Base-by-base conservation (phyloP, 2,113 vertebrate species). In the Melanostigma gelatinosum region DNA sequence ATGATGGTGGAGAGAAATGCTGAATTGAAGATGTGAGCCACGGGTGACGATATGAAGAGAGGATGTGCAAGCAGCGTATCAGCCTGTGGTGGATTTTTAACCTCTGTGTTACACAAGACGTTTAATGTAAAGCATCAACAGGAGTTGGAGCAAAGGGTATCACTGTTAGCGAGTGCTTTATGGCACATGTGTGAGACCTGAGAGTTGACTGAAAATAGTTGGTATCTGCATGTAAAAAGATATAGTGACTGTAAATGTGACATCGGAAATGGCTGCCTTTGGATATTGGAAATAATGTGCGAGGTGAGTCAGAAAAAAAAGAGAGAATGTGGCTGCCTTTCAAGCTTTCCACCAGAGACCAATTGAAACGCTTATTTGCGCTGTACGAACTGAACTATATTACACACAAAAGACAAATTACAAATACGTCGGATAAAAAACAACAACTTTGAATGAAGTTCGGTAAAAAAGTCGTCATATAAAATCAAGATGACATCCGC, bases 1-100 rank as follows among this genome's bases (percentile, higher is more conserved):
- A 75, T 60, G 67, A 71, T 55, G 62, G 55, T 64, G 44, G 40
- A 60, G 60, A 75, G 42, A 85, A 80, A 76, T 79, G 34, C 72
- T 1, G n/a, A 40, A 52, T 32, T 71, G 58, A 44, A 61, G 12
- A 75, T 52, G 22, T 70, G 20, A 75, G 65, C 32, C 27, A 34
- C 38, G 40, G 78, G 61, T n/a, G 67, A 55, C 36, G 81, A 72
- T 77, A 65, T 78, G 8, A 57, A 65, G 32, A 57, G 24, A 36
- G 32, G 52, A 62, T 24, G 10, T 38, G 34, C 22, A 57, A 13
- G 74, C 46, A 48, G 38, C 1, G 3, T 13, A 57, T 77, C 32
- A 55, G 57, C n/a, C 11, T 62, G 68, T 11, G 11, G 36, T 63
- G 48, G 50, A 61, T 79, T 62, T 76, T 78, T 72, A 87, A 79